Percentiles rank a stretch among this genome's conserved stretches.
These are phyloP conservation scores for Uria aalge DNA, from an alignment of 2,113 vertebrate genomes.

Conservation along the genomic window DNA sequence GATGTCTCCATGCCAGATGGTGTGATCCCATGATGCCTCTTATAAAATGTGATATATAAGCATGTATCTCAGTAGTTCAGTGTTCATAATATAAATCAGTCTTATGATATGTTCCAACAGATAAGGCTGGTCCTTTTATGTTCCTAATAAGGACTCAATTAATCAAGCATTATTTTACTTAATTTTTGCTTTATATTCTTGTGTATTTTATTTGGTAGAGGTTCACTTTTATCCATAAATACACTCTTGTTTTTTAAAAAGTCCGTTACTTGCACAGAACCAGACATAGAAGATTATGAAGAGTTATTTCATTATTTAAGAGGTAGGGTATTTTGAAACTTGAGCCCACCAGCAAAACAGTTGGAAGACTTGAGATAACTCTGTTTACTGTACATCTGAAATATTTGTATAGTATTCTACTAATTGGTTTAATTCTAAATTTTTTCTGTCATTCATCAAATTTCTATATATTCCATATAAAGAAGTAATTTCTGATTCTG, in stretches of 20 bases:
- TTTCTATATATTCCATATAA: background rate
- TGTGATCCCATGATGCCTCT: conserved; percentile 52
- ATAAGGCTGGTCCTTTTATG: conserved; percentile 54
- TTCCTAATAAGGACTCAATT: conserved; percentile 64
- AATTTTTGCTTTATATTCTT: conserved; percentile 16
- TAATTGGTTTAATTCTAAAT: background rate
- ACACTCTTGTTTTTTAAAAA: background rate
- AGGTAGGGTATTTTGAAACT: background rate
- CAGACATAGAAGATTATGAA: background rate
- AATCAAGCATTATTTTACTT: conserved; percentile 40
- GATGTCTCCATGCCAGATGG: conserved; percentile 64
- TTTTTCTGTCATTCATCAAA: background rate
- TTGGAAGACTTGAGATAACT: background rate
- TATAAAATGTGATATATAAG: conserved; percentile 69
- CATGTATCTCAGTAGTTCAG: conserved; percentile 64
- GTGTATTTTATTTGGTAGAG: background rate
- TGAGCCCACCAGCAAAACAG: background rate
- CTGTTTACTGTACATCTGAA: background rate
- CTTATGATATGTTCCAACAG: conserved; percentile 33
- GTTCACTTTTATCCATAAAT: background rate
- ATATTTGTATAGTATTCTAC: background rate
- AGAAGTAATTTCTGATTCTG: background rate
- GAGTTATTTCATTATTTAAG: background rate
- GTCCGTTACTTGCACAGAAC: background rate
- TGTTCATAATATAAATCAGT: conserved; percentile 56